phyloP scores from a whole-genome alignment of 2,113 vertebrate species.

The Columba livia region DNA sequence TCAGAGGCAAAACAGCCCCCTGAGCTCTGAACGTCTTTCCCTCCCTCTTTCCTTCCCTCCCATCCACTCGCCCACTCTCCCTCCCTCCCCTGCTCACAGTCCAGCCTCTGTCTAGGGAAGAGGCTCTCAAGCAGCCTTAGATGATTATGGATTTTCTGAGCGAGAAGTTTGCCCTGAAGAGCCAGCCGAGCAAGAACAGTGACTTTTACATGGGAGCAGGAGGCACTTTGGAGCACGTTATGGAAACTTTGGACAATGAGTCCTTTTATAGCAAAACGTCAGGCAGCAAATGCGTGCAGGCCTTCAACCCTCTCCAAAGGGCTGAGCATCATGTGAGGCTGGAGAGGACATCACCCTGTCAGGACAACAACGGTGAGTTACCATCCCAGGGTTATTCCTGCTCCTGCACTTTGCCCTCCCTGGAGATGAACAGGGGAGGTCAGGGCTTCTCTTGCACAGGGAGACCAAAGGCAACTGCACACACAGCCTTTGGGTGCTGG shows the following conservation, averaged over 20 bases:
- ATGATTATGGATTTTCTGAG: conserved; percentile 96
- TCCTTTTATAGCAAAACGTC: conserved; percentile 92
- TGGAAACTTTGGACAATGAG: conserved; percentile 93
- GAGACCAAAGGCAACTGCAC: background rate
- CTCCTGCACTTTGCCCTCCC: background rate
- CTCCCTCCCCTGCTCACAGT: conserved; percentile 33
- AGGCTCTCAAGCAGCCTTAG: conserved; percentile 51
- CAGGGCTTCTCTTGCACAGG: background rate
- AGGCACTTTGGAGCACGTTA: conserved; percentile 89
- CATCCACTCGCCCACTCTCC: background rate
- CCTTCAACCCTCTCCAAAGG: conserved; percentile 86
- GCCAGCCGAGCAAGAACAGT: conserved; percentile 84
- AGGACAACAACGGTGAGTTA: conserved; percentile 85
- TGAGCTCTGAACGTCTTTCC: conserved; percentile 26
- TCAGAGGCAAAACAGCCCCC: conserved; percentile 58
- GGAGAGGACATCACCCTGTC: conserved; percentile 87
- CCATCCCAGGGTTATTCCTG: background rate
- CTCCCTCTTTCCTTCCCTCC: conserved; percentile 52
- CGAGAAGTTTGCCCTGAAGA: conserved; percentile 94
- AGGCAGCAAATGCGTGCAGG: conserved; percentile 85
- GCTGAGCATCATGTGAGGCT: conserved; percentile 83
- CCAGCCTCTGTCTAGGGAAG: conserved; percentile 60
- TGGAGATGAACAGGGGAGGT: background rate
- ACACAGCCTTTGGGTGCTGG: background rate
- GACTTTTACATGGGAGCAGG: conserved; percentile 93